Conservation (phyloP, 1,140 invertebrate species). For the Drosophila lacertosa region DNA sequence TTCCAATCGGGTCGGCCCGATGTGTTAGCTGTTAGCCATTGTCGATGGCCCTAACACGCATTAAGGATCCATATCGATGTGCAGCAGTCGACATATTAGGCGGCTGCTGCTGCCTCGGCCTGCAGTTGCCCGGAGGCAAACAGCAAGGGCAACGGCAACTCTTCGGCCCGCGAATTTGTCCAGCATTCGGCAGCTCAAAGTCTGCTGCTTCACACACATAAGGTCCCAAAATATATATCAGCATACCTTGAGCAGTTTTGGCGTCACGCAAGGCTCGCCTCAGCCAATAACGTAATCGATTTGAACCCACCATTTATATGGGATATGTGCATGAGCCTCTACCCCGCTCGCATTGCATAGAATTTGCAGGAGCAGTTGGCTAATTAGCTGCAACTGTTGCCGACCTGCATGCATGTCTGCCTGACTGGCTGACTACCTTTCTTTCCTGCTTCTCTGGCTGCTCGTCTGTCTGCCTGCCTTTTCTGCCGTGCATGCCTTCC, state of each 20-base stretch:
- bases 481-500: constrained; percentile 30
- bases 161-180: constrained; percentile 12
- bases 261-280: constrained; percentile 57
- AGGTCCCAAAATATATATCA: constrained; percentile 17
- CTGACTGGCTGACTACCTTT: not conserved
- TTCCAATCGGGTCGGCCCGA: not conserved
- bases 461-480: not conserved
- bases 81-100: constrained; percentile 73
- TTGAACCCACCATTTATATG: constrained; percentile 72
- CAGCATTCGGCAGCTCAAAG: constrained; percentile 12
- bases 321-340: constrained; percentile 18
- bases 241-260: not conserved
- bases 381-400: constrained; percentile 80
- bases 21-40: not conserved
- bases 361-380: constrained; percentile 69
- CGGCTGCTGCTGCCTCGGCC: constrained; percentile 13
- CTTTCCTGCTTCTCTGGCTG: not conserved
- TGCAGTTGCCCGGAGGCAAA: constrained; percentile 56
- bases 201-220: constrained; percentile 16
- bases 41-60: constrained; percentile 36
- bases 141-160: constrained; percentile 52
- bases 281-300: constrained; percentile 61
- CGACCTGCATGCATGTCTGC: constrained; percentile 6
- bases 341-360: constrained; percentile 39
- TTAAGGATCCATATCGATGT: constrained; percentile 64